Evolutionary conservation across 2,113 vertebrate genomes (phyloP).

Genomic region (Propithecus coquereli): DNA sequence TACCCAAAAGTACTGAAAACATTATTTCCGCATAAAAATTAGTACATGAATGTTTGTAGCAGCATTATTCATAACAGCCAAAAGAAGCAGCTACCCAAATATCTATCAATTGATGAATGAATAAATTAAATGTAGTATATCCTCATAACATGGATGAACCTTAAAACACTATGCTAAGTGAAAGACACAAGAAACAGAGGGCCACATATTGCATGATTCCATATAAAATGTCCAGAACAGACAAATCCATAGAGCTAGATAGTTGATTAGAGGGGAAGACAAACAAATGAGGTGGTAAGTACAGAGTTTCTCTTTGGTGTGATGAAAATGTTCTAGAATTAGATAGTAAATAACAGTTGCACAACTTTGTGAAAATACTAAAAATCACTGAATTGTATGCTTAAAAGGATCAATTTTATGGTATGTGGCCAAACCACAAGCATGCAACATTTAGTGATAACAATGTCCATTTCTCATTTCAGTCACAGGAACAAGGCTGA

Average conservation of each 20-base stretch:
- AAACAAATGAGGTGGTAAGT: neutral
- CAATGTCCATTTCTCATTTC: neutral
- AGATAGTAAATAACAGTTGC: neutral
- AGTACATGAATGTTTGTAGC: neutral
- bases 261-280: neutral
- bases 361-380: neutral
- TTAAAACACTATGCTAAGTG: neutral
- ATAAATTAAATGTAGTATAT: neutral
- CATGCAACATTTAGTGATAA: neutral
- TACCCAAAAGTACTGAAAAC: neutral
- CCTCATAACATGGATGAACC: neutral
- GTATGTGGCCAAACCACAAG: neutral
- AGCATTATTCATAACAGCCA: neutral
- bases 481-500: neutral
- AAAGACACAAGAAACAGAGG: neutral
- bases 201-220: neutral
- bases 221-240: neutral
- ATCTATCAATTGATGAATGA: neutral
- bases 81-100: neutral
- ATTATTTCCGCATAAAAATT: neutral
- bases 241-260: neutral
- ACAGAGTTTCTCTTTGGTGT: neutral
- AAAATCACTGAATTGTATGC: neutral
- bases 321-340: neutral
- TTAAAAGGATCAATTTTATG: neutral